Evolutionary conservation across 2,113 vertebrate species (phyloP).

Genomic region (Desmodus rotundus): DNA sequence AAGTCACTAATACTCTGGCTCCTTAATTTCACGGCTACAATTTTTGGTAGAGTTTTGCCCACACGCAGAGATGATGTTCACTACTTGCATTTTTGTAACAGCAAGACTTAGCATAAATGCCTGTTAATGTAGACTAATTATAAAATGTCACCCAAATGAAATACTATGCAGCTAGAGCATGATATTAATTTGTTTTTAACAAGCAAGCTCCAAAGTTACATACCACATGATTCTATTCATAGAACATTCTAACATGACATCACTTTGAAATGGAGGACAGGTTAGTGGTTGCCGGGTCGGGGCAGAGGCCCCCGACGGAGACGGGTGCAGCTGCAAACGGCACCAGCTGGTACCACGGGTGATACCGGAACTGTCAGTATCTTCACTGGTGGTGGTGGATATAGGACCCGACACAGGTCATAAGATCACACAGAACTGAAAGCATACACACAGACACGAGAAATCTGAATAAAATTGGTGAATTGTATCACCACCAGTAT

Average conservation of each 20-base stretch:
- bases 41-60: neutral
- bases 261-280: neutral
- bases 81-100: neutral
- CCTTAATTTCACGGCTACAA: neutral
- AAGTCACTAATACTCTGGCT: neutral
- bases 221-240: neutral
- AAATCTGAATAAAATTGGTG: neutral
- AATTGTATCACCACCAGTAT: neutral
- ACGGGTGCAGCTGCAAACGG: neutral
- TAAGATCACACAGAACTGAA: neutral
- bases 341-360: neutral
- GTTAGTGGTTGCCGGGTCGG: neutral
- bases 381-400: neutral
- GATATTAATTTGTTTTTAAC: conserved; percentile 26
- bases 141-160: neutral
- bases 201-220: neutral
- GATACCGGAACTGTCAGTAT: neutral
- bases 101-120: neutral
- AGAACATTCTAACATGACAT: neutral
- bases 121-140: neutral
- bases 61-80: neutral
- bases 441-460: neutral
- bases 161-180: neutral
- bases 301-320: neutral
- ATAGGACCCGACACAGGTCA: neutral